phyloP scores from a whole-genome alignment of 2,797 vertebrate genomes.

The Gymnoscopelus braueri region DNA sequence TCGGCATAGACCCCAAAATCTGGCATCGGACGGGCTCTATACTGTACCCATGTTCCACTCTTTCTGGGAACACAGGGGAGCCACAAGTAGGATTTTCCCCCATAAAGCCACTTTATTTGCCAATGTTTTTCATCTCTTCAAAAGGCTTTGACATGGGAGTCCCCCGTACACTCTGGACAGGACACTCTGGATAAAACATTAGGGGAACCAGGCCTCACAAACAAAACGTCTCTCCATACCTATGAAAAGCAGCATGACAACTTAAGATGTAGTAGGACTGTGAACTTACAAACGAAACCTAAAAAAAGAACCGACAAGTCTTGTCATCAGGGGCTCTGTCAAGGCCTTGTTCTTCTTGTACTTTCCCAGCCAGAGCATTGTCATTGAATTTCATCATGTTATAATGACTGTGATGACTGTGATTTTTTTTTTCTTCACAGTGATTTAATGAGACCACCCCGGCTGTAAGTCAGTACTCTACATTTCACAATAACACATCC shows the following conservation, averaged over 20 bases:
- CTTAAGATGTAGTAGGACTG: constrained; percentile 37
- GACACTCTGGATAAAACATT: constrained; percentile 66
- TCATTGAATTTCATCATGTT: background rate
- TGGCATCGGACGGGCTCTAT: background rate
- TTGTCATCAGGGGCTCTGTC: constrained; percentile 1
- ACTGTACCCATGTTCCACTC: constrained; percentile 41
- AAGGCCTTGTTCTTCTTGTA: constrained; percentile 18
- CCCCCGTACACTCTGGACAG: constrained; percentile 25
- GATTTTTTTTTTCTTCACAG: constrained; percentile 1
- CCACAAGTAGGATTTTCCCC: constrained; percentile 55
- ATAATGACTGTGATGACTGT: constrained; percentile 6
- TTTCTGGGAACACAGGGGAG: constrained; percentile 46
- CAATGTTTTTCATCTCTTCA: constrained; percentile 62
- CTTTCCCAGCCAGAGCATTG: constrained; percentile 8
- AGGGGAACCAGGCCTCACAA: constrained; percentile 41
- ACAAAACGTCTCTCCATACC: constrained; percentile 31
- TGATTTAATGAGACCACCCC: constrained; percentile 13
- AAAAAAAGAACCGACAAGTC: constrained; percentile 16
- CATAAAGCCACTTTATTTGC: constrained; percentile 61
- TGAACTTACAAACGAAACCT: constrained; percentile 29
- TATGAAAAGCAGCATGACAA: constrained; percentile 37
- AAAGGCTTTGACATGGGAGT: constrained; percentile 49
- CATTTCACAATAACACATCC: background rate
- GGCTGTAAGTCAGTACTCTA: background rate
- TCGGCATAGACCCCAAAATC: too few species aligned